Conservation (phyloP, 23 tunicate genomes). For the Trididemnum nubilum region DNA sequence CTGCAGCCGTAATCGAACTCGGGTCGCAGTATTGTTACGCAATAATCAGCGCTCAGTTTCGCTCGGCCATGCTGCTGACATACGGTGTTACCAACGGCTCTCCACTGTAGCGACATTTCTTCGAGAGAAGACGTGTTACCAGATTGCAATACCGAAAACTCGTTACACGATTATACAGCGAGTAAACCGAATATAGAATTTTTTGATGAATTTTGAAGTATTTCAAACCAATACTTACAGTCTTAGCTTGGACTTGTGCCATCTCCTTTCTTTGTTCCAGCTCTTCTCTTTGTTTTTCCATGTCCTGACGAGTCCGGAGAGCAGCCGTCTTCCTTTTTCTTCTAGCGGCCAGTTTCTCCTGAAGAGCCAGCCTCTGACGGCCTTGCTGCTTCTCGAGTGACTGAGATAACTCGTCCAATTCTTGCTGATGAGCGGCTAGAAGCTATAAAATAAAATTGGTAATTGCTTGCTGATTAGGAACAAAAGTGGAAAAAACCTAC, state of each 20-base stretch:
- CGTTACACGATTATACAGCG: too few species aligned
- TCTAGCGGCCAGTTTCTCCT: slow-evolving; percentile 76
- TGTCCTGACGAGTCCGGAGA: slow-evolving; percentile 57
- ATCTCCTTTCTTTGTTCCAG: slow-evolving; percentile 84
- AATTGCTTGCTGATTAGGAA: not conserved
- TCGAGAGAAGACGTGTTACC: too few species aligned
- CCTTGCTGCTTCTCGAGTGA: slow-evolving; percentile 58
- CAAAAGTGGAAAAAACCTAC: not conserved
- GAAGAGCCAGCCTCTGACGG: slow-evolving; percentile 67
- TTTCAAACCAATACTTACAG: slow-evolving; percentile 66
- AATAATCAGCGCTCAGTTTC: too few species aligned
- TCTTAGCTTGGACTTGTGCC: slow-evolving; percentile 83
- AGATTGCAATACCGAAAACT: too few species aligned
- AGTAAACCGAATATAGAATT: too few species aligned
- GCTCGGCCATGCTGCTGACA: too few species aligned
- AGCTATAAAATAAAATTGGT: slow-evolving; percentile 45
- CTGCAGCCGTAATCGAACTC: too few species aligned
- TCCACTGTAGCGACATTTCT: too few species aligned
- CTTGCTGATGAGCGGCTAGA: slow-evolving; percentile 92
- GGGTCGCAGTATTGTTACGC: too few species aligned
- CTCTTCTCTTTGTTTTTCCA: slow-evolving; percentile 70
- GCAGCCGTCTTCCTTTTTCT: slow-evolving; percentile 61
- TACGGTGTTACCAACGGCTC: too few species aligned
- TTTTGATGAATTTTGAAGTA: too few species aligned
- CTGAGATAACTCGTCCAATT: slow-evolving; percentile 67